phyloP scores from a whole-genome alignment of 1,140 invertebrate genomes.

The Zeugodacus cucurbitae region DNA sequence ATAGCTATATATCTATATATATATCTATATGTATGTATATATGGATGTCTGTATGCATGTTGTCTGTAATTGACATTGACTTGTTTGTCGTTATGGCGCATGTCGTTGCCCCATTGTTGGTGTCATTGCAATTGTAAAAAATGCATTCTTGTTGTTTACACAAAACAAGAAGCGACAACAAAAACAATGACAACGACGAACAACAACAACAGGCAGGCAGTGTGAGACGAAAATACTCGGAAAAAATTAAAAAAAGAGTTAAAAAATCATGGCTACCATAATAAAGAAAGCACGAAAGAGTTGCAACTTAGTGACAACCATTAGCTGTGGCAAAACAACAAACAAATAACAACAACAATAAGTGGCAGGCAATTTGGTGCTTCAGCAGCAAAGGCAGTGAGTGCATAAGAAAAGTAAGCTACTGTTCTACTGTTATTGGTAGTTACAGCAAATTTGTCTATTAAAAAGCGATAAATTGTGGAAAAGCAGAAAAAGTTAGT shows the following conservation, averaged over 20 bases:
- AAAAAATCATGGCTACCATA: neutral
- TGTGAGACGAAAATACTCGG: neutral
- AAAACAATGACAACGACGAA: neutral
- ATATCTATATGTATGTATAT: neutral
- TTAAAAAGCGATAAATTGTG: conserved; percentile 2
- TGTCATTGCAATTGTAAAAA: neutral
- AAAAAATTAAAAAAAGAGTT: no score
- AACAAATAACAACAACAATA: neutral
- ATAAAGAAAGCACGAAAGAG: neutral
- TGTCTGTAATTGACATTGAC: conserved; percentile 23
- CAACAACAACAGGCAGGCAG: neutral
- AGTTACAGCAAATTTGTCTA: conserved; percentile 3
- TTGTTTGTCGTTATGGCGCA: conserved; percentile 11
- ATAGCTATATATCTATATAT: neutral
- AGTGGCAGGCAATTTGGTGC: neutral
- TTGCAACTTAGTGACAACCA: neutral
- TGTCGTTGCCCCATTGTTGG: conserved; percentile 24
- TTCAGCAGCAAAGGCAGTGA: neutral
- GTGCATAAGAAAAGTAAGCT: neutral
- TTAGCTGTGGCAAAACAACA: neutral
- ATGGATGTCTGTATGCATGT: neutral
- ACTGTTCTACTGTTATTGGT: neutral
- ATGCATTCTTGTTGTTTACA: conserved; percentile 23
- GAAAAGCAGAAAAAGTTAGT: neutral
- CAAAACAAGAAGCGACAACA: conserved; percentile 26